Conservation (phyloP, 2,113 vertebrate species). For the Tringa solitaria region DNA sequence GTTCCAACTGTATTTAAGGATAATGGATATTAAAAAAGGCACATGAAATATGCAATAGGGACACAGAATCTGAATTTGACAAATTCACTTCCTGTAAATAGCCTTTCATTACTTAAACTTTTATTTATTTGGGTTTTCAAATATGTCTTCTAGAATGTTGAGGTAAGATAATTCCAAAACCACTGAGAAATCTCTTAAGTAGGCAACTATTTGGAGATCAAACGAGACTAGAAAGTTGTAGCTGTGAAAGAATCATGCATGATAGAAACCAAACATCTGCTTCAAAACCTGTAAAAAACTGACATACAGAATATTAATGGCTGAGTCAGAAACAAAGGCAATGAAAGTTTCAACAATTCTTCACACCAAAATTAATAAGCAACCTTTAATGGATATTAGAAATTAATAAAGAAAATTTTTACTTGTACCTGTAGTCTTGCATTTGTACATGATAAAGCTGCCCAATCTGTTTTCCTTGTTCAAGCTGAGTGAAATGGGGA, state of each 20-base stretch:
- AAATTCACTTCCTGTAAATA: not conserved
- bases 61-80: not conserved
- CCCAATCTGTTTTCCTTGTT: not conserved
- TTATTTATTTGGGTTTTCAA: not conserved
- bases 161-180: not conserved
- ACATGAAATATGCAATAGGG: not conserved
- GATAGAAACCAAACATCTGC: not conserved
- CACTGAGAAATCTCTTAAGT: not conserved
- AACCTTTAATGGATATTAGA: not conserved
- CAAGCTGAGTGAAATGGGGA: not conserved
- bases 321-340: not conserved
- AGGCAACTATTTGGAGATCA: not conserved
- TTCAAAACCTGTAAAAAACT: not conserved
- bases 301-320: not conserved
- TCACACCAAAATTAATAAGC: not conserved
- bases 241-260: not conserved
- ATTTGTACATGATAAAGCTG: not conserved
- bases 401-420: not conserved
- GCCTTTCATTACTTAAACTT: not conserved
- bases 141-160: not conserved
- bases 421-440: not conserved
- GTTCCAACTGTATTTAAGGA: not conserved
- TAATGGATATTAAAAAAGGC: fast-evolving
- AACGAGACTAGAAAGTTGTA: not conserved
- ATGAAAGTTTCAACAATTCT: not conserved